Base-by-base conservation (phyloP, 2,113 vertebrate species). In the Macaca nemestrina region DNA sequence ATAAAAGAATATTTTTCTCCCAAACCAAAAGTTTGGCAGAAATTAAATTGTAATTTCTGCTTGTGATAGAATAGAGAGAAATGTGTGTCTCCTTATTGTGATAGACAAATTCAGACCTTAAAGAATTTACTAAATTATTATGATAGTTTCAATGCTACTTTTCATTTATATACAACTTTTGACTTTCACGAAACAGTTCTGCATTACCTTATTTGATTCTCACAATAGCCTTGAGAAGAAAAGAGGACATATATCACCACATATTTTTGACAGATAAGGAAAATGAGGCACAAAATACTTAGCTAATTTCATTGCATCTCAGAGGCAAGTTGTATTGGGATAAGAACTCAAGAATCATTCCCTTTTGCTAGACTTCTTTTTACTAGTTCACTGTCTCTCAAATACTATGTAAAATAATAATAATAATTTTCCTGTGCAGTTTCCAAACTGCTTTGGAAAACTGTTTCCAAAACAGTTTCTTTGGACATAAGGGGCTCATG, bases 201-300 rank as follows among this genome's bases (percentile, higher is more conserved):
- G n/a, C 5, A 27, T 93, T 25, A 45, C 89, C 43, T 92, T 57
- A 70, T 96, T 87, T 92, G 61, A 87, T 73, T 95, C 59, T 94
- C 82, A 61, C 6, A 95, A 25, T 32, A 88, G 10, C 72, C 35
- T 87, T 87, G 43, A 84, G 76, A 92, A 92, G n/a, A 96, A 95
- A 83, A 45, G 70, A 97, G 76, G 48, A 14, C 76, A 90, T 6
- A 43, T 48, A 40, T 38, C 25, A 68, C 40, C 12, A n/a, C n/a
- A 68, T 2, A 0, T 43, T 80, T 64, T 78, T 92, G 57, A 85
- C 45, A 78, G 22, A 73, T 81, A 67, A 93, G 68, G 40, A 85
- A 92, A 93, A 85, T 81, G 38, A 95, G 59, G 55, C 35, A 22
- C 18, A 79, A 85, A 81, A 73, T 22, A 22, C 8, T 52, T 79